A percentile compares a stretch with the other conserved stretches of the same genome.
phyloP scores from a whole-genome alignment of 2,888 invertebrate genomes.

The Orchesellides sinensis region DNA sequence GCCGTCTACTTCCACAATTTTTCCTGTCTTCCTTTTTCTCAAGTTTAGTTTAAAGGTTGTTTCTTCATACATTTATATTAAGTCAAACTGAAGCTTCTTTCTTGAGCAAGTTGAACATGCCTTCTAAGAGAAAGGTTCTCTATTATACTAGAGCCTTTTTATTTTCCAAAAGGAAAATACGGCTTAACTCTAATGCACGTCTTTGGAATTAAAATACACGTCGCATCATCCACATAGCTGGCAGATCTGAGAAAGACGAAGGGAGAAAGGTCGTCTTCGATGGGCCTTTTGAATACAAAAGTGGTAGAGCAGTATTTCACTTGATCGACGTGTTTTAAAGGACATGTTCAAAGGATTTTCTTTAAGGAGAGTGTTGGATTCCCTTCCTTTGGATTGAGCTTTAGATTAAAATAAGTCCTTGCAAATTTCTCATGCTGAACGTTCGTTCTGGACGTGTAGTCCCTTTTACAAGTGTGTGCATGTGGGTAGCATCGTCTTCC shows the following conservation, averaged over 20 bases:
- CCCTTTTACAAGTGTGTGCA: too few species aligned
- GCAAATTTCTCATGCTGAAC: conserved; percentile 14
- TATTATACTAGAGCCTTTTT: background rate
- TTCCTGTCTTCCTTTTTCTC: background rate
- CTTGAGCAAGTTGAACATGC: too few species aligned
- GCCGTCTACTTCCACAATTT: background rate
- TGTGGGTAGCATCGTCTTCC: too few species aligned
- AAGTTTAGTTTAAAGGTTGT: too few species aligned
- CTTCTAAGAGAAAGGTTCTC: background rate
- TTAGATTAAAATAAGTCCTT: conserved; percentile 15
- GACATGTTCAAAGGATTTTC: conserved; percentile 33
- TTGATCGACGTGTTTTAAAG: conserved; percentile 35
- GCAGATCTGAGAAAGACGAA: background rate
- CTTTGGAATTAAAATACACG: conserved; percentile 14
- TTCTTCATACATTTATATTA: too few species aligned
- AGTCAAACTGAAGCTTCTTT: too few species aligned
- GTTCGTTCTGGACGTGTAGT: conserved; percentile 4
- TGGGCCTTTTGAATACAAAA: conserved; percentile 27
- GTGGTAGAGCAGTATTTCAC: conserved; percentile 23
- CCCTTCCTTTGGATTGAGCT: background rate
- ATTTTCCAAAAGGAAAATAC: conserved; percentile 9
- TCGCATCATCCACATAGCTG: background rate
- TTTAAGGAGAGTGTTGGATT: background rate
- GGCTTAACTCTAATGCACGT: conserved; percentile 13
- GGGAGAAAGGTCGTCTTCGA: conserved; percentile 20